phyloP scores from a whole-genome alignment of 1,140 invertebrate species.

The Solen grandis region DNA sequence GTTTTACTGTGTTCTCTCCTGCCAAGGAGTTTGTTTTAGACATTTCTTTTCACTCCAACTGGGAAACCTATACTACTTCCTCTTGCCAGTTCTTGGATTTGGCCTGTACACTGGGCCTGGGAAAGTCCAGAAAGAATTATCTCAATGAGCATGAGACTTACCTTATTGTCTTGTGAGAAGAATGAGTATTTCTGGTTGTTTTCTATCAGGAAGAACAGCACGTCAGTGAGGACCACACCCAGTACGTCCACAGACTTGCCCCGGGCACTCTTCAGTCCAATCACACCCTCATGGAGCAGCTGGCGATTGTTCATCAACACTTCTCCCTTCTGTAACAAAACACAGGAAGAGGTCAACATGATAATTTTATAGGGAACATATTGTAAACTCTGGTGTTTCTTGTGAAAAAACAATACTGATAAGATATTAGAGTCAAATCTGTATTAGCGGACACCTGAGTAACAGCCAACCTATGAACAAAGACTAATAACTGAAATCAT shows the following conservation, averaged over 20 bases:
- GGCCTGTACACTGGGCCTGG: too few relatives aligned
- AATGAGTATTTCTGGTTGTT: slow-evolving; percentile 87
- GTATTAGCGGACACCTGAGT: too few relatives aligned
- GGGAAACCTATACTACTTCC: too few relatives aligned
- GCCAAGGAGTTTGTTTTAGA: too few relatives aligned
- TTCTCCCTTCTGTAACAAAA: slow-evolving; percentile 88
- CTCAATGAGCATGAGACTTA: too few relatives aligned
- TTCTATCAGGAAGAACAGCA: slow-evolving; percentile 94
- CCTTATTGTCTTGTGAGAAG: slow-evolving; percentile 83
- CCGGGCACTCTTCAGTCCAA: slow-evolving; percentile 80
- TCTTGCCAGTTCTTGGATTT: too few relatives aligned
- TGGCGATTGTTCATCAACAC: slow-evolving; percentile 90
- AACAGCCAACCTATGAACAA: too few relatives aligned
- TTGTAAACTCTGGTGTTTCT: background rate
- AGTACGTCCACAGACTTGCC: slow-evolving; percentile 85
- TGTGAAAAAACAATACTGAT: background rate
- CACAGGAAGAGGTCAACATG: background rate
- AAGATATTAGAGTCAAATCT: too few relatives aligned
- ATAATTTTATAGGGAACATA: background rate
- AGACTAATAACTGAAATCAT: too few relatives aligned
- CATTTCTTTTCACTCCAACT: too few relatives aligned
- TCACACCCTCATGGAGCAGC: slow-evolving; percentile 82
- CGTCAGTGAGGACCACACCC: slow-evolving; percentile 94
- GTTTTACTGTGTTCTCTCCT: too few relatives aligned
- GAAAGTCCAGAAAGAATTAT: too few relatives aligned